A percentile compares a stretch with the other conserved stretches of the same genome.
phyloP scores from a whole-genome alignment of 2,888 invertebrate genomes.

The Chironomus tentans region DNA sequence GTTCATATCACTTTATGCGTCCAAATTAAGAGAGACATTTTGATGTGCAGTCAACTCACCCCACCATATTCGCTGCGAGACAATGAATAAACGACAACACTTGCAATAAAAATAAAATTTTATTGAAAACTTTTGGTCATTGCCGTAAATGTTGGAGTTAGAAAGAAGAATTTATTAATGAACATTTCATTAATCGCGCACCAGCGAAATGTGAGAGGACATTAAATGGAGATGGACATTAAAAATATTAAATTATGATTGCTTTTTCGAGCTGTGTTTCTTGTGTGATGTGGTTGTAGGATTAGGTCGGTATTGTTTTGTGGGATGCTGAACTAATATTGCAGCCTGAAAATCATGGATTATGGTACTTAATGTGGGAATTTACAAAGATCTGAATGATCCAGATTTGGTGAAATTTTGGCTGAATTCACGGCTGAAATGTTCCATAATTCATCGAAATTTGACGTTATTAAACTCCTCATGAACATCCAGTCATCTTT shows the following conservation, averaged over 20 bases:
- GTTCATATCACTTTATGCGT: too few species aligned
- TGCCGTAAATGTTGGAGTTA: neutral
- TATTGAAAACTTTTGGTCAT: constrained; percentile 14
- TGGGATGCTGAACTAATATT: too few species aligned
- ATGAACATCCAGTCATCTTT: too few species aligned
- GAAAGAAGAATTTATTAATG: constrained; percentile 11
- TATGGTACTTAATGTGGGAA: too few species aligned
- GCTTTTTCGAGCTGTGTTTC: neutral
- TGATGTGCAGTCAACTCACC: neutral
- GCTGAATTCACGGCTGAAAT: too few species aligned
- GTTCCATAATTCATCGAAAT: too few species aligned
- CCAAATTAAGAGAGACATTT: too few species aligned
- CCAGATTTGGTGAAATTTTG: too few species aligned
- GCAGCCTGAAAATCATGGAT: too few species aligned
- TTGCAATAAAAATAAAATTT: constrained; percentile 25
- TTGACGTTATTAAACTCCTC: too few species aligned
- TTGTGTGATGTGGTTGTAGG: neutral
- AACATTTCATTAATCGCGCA: constrained; percentile 24
- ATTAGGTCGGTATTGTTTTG: too few species aligned
- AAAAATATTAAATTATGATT: constrained; percentile 21
- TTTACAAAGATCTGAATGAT: too few species aligned
- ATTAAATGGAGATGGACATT: constrained; percentile 19
- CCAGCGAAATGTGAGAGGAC: constrained; percentile 12
- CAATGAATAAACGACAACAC: neutral
- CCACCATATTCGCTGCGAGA: neutral